Base-by-base conservation (phyloP, 2,113 vertebrate genomes). In the Corynorhinus townsendii region DNA sequence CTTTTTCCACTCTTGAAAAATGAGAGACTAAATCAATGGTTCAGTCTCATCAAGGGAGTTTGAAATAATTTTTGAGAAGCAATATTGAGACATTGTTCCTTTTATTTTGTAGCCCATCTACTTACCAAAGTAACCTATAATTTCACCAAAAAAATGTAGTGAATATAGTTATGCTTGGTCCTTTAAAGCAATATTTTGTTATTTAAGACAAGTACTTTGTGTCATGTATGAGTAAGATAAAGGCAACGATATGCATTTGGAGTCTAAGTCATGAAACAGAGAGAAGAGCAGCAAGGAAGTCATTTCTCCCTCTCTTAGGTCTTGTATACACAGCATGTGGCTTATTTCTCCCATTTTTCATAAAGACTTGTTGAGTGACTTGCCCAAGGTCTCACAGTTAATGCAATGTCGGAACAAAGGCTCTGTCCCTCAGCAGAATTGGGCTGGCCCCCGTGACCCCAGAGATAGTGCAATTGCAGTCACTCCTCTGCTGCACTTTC, bases 1-100 rank as follows among this genome's bases (percentile, higher is more conserved):
- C 33, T 86, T 92, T 93, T 84, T 90, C 20, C 7, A 76, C 24
- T 95, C 35, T 84, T 87, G 15, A 66, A 93, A 90, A 84, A 86
- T 28, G 54, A 30, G 30, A 69, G 35, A 35, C 6, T 35, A 38
- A 69, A 69, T 84, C 54, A 73, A 3, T 40, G 49, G 16, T 86
- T 88, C 43, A 40, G 6, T 54, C 43, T 84, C 22, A 87, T 89
- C 47, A 66, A 80, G 22, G 26, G 54, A 75, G 90, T 87, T 83
- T 76, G 86, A 72, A 88, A n/a, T 92, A 15, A 66, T 95, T 95
- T 89, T 87, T 85, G 45, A 82, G 64, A 68, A 45, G 33, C 40
- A 90, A 17, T 69, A 33, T 54, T 20, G 26, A 75, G 7, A 94
- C 38, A 71, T 52, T 56, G 22, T 83, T 83, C 40, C 64, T 87